Evolutionary conservation across 2,113 vertebrate genomes (phyloP).

Genomic region (Pitta sordida): DNA sequence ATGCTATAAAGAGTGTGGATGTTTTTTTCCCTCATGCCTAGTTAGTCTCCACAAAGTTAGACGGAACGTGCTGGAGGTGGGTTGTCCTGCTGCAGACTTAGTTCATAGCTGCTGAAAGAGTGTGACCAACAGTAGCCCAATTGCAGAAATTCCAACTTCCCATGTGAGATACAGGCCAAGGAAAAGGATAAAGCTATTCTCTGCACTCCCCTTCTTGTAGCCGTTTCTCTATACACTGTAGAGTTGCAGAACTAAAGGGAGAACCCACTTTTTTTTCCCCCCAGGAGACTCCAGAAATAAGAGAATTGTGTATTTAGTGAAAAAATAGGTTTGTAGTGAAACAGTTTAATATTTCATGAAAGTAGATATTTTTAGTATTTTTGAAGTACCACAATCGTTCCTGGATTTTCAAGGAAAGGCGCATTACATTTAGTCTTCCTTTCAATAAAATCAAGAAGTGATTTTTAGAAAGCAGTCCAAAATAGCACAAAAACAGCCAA

Average conservation of each 20-base stretch:
- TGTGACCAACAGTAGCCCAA: slow-evolving; percentile 45
- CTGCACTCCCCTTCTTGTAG: slow-evolving; percentile 60
- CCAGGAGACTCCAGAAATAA: slow-evolving; percentile 75
- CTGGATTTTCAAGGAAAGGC: slow-evolving; percentile 81
- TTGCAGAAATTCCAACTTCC: slow-evolving; percentile 44
- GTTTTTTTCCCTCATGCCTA: slow-evolving; percentile 71
- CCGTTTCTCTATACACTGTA: slow-evolving; percentile 66
- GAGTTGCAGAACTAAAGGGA: slow-evolving; percentile 70
- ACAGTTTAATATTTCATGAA: slow-evolving; percentile 85
- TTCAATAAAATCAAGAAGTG: slow-evolving; percentile 73
- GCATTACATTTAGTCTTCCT: slow-evolving; percentile 82
- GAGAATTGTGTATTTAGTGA: slow-evolving; percentile 84
- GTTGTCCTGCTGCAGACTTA: slow-evolving; percentile 55
- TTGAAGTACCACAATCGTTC: slow-evolving; percentile 82
- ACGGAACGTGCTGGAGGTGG: slow-evolving; percentile 61
- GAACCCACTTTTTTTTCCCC: slow-evolving; percentile 70
- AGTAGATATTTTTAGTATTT: slow-evolving; percentile 87
- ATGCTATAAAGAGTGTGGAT: slow-evolving; percentile 72
- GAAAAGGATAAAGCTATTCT: slow-evolving; percentile 63
- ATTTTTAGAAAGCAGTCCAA: slow-evolving; percentile 77
- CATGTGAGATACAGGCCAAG: slow-evolving; percentile 59
- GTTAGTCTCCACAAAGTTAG: slow-evolving; percentile 55
- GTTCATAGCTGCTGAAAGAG: slow-evolving; percentile 33
- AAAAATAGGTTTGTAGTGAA: slow-evolving; percentile 86
- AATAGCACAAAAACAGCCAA: slow-evolving; percentile 83